Evolutionary conservation across 1,140 invertebrate species (phyloP).

Genomic region (Drosophila setifemur): DNA sequence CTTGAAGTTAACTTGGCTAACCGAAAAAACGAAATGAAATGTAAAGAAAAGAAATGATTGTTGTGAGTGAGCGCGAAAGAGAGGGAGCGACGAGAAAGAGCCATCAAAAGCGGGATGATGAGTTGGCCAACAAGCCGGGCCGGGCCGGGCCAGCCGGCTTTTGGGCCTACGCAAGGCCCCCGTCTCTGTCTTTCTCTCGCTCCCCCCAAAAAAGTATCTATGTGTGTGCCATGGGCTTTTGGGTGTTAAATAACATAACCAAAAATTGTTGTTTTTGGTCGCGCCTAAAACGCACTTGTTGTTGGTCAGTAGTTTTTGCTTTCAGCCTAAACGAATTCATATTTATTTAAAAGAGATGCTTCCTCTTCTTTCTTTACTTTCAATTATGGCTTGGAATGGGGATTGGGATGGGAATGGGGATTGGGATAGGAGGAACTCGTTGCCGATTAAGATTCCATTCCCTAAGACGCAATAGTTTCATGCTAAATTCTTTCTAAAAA

Average conservation of each 20-base stretch:
- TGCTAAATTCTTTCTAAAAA: conserved; percentile 33
- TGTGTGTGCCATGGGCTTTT: conserved; percentile 19
- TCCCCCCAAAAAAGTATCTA: background rate
- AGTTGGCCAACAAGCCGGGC: conserved; percentile 46
- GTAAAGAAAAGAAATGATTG: conserved; percentile 72
- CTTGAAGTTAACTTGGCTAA: conserved; percentile 73
- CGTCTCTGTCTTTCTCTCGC: conserved; percentile 14
- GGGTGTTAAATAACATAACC: conserved; percentile 70
- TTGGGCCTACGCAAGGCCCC: conserved; percentile 48
- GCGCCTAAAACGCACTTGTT: conserved; percentile 73
- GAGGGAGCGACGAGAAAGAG: conserved; percentile 23
- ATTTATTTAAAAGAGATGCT: conserved; percentile 49
- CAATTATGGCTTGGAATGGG: conserved; percentile 57
- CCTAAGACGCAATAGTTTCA: conserved; percentile 67
- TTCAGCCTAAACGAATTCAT: conserved; percentile 32
- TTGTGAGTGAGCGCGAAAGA: conserved; percentile 32
- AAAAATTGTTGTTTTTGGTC: conserved; percentile 26
- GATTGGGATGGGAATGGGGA: too few species aligned
- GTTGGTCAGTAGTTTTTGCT: conserved; percentile 34
- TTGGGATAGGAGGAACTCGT: conserved; percentile 35
- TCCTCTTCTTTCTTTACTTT: conserved; percentile 62
- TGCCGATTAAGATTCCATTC: conserved; percentile 36
- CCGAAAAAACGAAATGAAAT: conserved; percentile 58
- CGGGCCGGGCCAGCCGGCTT: conserved; percentile 34
- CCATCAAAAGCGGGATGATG: conserved; percentile 56